These are phyloP conservation scores for Pyxicephalus adspersus DNA, from an alignment of 2,113 vertebrate species.

Conservation along the genomic window DNA sequence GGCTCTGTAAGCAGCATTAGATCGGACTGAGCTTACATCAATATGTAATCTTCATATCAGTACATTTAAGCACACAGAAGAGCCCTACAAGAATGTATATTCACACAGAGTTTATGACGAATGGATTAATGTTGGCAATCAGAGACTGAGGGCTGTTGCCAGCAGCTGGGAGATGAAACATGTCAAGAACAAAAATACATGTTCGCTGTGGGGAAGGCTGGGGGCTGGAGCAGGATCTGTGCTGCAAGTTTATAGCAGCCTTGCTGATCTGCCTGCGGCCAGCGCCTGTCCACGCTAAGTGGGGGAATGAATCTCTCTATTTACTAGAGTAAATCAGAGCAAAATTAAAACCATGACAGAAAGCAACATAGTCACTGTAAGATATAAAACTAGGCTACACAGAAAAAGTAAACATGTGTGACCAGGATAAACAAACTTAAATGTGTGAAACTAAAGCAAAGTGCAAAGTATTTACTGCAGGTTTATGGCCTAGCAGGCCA, in stretches of 20 bases:
- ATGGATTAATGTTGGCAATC: conserved; percentile 38
- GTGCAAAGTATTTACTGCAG: neutral
- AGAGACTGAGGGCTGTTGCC: conserved; percentile 33
- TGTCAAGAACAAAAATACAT: conserved; percentile 46
- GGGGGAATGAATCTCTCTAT: conserved; percentile 38
- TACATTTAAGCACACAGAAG: conserved; percentile 12
- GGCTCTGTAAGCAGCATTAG: neutral
- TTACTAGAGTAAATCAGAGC: neutral
- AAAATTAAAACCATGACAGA: conserved; percentile 34
- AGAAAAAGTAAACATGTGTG: neutral
- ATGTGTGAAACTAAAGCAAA: neutral
- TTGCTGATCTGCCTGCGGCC: conserved; percentile 43
- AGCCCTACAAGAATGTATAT: conserved; percentile 25
- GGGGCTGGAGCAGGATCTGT: conserved; percentile 42
- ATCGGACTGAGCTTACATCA: neutral
- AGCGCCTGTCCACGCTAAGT: conserved; percentile 11
- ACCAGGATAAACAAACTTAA: neutral
- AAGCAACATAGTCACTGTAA: neutral
- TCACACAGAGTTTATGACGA: conserved; percentile 19
- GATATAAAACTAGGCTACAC: neutral
- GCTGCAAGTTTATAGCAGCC: conserved; percentile 47
- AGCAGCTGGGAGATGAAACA: conserved; percentile 44
- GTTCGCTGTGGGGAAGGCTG: conserved; percentile 38
- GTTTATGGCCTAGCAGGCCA: neutral
- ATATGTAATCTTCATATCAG: neutral